Evolutionary conservation across 2,113 vertebrate species (phyloP).

Genomic region (Amazona vittata): DNA sequence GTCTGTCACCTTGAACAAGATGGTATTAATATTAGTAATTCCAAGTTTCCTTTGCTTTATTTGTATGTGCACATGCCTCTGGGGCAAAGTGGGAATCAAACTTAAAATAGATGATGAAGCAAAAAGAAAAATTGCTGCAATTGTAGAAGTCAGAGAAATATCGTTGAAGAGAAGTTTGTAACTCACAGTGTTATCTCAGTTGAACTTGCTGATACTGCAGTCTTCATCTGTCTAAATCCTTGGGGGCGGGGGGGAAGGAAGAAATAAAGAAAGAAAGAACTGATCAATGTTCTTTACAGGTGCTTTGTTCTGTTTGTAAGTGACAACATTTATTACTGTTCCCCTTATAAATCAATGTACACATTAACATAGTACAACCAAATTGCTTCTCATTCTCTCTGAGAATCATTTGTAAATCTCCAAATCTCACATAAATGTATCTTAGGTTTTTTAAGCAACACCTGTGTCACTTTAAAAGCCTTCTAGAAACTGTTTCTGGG

Average conservation of each 20-base stretch:
- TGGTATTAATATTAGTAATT: background rate
- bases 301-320: slow-evolving; percentile 17
- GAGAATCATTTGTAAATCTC: background rate
- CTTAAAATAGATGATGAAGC: background rate
- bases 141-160: background rate
- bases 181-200: background rate
- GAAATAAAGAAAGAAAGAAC: accelerated
- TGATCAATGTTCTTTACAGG: background rate
- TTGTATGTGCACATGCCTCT: background rate
- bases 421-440: background rate
- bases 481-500: background rate
- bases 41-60: background rate
- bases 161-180: background rate
- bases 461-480: background rate
- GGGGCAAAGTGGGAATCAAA: background rate
- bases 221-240: background rate
- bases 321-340: slow-evolving; percentile 24
- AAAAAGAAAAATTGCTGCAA: background rate
- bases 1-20: background rate
- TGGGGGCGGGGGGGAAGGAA: accelerated
- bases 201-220: background rate
- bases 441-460: background rate
- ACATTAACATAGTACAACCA: background rate
- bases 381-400: background rate
- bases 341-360: slow-evolving; percentile 10